Evolutionary conservation across 1,140 invertebrate species (phyloP), one percentile per base, ranked within the genome.

Genomic region (Platyscapa corneri): DNA sequence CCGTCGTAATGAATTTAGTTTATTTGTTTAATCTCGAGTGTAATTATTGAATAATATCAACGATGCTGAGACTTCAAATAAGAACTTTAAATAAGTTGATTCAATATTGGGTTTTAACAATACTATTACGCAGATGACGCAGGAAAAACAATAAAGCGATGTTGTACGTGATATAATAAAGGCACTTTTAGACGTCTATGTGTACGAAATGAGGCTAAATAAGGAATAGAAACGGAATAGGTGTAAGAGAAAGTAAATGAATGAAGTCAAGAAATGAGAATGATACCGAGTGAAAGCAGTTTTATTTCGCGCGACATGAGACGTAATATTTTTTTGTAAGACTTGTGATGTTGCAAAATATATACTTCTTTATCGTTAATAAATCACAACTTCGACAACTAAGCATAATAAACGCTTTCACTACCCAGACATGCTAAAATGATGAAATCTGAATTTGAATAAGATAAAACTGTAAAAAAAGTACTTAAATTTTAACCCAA

Each of bases 171-270:
- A 67, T 32, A 53, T 53, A 7, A 53, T 53, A 53, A 53, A 53
- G 49, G 10, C 49, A 20, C 2, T 53, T 53, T 53, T 12, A 53
- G 18, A 53, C 18, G 18, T 53, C 2, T 53, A 53, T 18, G 18
- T 7, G 32, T 64, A 64, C 12, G n/a, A n/a, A 64, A 30, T n/a
- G 1, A 39, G 14, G 34, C 67, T 23, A 72, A 1, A 34, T 12
- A 39, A 72, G 67, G 6, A 37, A 72, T 72, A 27, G 1, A 72
- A 72, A 72, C 23, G 12, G 67, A 72, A 39, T 72, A 37, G n/a
- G 67, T 72, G 14, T 72, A 32, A 39, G 67, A 72, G 34, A 72
- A 72, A 72, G 67, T 72, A 53, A 6, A 70, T 37, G 65, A 34
- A 70, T 53, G 12, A 67, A 67, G 64, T 32, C n/a, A 67, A 67